Base-by-base conservation (phyloP, 64 coral and sea anemone species). In the Acropora tenuis region DNA sequence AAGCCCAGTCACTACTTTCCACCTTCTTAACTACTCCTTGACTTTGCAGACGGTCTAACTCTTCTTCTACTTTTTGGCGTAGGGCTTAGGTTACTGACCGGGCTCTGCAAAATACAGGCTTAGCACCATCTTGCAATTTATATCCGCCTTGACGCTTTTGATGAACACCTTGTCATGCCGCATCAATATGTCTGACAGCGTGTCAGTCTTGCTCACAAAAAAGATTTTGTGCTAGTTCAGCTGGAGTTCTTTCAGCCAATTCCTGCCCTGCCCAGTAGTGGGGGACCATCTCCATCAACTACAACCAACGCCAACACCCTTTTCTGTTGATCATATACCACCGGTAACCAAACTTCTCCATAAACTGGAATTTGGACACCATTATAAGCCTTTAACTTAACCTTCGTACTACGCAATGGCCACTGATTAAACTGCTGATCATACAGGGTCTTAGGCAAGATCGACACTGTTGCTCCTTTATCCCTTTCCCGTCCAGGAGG, bases 361-460 rank as follows among this genome's bases (percentile, higher is more conserved):
- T 63, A 63, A 12, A 63, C 60, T 13, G 60, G 60, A 13, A 63
- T 63, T 63, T 63, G 10, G 16, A 63, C 11, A 3, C 60, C 60
- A 63, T 63, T 63, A 45, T 79, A 90, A 1, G 82, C 79, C 49
- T 82, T 91, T 10, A 80, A 71, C 46, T 79, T 83, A 30, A 69
- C 59, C 72, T 78, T 85, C 13, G 72, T 91, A 15, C 18, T 4
- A 61, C 3, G 15, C 30, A 85, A 66, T 12, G 53, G 69, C 47
- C 61, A 85, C 18, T 84, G 69, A 63, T 45, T 66, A 66, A 91
- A 91, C 69, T 77, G 41, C 13, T 63, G 8, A 15, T 63, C 60
- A 15, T 63, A 18, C 11, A 11, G 16, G 13, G 60, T 63, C 60
- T 63, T 7, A 63, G 60, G 60, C 60, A 63, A 63, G 60, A 63